Base-by-base conservation (phyloP, 2,888 invertebrate genomes). In the Polia nebulosa region DNA sequence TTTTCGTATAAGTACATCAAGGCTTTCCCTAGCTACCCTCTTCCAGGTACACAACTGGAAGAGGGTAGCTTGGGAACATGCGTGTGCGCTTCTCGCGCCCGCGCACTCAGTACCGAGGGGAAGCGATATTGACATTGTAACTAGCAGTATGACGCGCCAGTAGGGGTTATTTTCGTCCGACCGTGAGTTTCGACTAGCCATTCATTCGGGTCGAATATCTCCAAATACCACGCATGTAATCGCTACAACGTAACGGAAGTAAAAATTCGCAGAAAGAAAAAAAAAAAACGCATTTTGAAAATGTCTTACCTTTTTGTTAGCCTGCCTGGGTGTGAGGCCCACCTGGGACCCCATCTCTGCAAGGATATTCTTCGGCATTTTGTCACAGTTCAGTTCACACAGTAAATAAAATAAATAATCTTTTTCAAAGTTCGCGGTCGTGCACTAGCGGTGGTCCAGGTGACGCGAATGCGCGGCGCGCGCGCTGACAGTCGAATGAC, bases 331-430 rank as follows among this genome's bases (percentile, higher is more conserved):
- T 29, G 95, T 95, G 71, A 95, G 89, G 76, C 94, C 95, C 91
- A 95, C 95, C 83, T 95, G 95, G 89, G 95, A 95, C 87, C 95
- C 95, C 95, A 95, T 94, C 85, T 95, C 95, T 41, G 94, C 94
- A 83, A 95, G 87, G 61, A 95, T 94, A 81, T 95, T 94, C 85
- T 94, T 94, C 88, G 95, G 92, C 95, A 95, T 95, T 77, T 89
- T 94, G 89, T 83, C 93, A 92, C 92, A 86, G 78, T 84, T 82
- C 78, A 79, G 72, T 87, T 84, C 85, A 80, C 79, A 76, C 57
- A 44, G 34, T 66, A 47, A 68, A 72, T 76, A 49, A 73, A 81
- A 73, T 82, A 71, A 61, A 41, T 11, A 52, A 39, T 49, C 17
- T 56, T 27, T 78, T 87, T 87, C 85, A 82, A 82, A 84, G 82